Percentiles rank a stretch among this genome's conserved stretches.
Conservation (phyloP, 2,888 invertebrate species). For the Andrena camellia region DNA sequence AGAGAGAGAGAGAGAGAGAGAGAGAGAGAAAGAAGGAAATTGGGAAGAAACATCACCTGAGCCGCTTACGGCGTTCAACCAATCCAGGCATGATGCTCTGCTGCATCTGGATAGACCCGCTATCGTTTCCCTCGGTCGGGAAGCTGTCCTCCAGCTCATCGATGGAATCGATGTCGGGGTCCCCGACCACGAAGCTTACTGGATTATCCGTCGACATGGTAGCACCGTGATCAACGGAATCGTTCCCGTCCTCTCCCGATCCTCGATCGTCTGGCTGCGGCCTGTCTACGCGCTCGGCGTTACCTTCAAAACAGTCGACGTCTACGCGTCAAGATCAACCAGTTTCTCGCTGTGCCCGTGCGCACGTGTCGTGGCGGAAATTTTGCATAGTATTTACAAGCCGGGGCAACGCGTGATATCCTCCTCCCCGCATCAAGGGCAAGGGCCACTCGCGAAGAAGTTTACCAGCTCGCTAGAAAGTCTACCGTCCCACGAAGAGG, state of each 20-base stretch:
- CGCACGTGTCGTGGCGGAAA: neutral
- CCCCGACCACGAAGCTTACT: slow-evolving; percentile 84
- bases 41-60: slow-evolving; percentile 81
- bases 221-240: slow-evolving; percentile 4
- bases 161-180: slow-evolving; percentile 70
- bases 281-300: slow-evolving; percentile 68
- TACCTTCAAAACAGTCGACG: slow-evolving; percentile 82
- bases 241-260: slow-evolving; percentile 45
- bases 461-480: neutral
- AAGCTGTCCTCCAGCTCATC: slow-evolving; percentile 82
- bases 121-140: slow-evolving; percentile 76
- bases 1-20: neutral
- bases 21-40: neutral
- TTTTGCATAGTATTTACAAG: slow-evolving; percentile 1
- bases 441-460: slow-evolving; percentile 19
- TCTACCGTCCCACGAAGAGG: neutral
- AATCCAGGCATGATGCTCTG: slow-evolving; percentile 80
- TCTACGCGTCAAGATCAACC: slow-evolving; percentile 39
- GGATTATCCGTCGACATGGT: slow-evolving; percentile 78
- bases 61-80: slow-evolving; percentile 85
- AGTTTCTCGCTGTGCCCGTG: neutral
- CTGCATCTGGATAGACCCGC: slow-evolving; percentile 66
- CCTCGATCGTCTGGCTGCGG: slow-evolving; percentile 33
- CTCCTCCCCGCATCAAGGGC: neutral
- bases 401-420: neutral